Conservation (phyloP, 2,888 invertebrate species). For the Herminia tarsipennalis region DNA sequence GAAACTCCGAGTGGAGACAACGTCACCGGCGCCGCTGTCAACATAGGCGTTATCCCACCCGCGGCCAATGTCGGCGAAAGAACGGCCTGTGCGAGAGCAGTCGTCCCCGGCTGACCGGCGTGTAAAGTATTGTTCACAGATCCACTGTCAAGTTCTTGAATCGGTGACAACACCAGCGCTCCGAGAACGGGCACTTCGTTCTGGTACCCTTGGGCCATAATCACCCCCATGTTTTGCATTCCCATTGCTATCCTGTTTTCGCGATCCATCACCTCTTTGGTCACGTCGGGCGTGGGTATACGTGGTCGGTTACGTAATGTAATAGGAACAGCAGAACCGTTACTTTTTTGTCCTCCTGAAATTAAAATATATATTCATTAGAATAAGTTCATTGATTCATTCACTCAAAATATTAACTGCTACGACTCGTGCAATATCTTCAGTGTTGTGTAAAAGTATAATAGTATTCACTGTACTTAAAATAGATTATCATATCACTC, state of each 20-base stretch:
- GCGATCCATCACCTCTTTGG: constrained; percentile 91
- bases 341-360: constrained; percentile 88
- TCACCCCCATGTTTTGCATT: constrained; percentile 87
- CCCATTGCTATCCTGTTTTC: constrained; percentile 87
- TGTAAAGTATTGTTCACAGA: constrained; percentile 91
- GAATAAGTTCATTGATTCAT: background rate
- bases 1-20: constrained; percentile 86
- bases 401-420: background rate
- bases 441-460: no score
- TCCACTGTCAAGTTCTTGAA: constrained; percentile 92
- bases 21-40: constrained; percentile 80
- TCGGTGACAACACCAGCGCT: constrained; percentile 92
- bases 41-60: constrained; percentile 73
- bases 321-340: constrained; percentile 88
- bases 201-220: constrained; percentile 88
- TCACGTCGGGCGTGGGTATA: constrained; percentile 95
- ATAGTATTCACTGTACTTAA: background rate
- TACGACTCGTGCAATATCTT: no score
- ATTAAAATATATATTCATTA: background rate
- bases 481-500: no score
- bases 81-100: constrained; percentile 92
- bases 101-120: constrained; percentile 90
- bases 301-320: constrained; percentile 93
- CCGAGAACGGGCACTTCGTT: constrained; percentile 91
- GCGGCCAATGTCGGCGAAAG: constrained; percentile 81